A percentile compares a stretch with the other conserved stretches of the same genome.
These are phyloP conservation scores for Plutella xylostella DNA, from an alignment of 2,888 invertebrate genomes.

Conservation along the genomic window DNA sequence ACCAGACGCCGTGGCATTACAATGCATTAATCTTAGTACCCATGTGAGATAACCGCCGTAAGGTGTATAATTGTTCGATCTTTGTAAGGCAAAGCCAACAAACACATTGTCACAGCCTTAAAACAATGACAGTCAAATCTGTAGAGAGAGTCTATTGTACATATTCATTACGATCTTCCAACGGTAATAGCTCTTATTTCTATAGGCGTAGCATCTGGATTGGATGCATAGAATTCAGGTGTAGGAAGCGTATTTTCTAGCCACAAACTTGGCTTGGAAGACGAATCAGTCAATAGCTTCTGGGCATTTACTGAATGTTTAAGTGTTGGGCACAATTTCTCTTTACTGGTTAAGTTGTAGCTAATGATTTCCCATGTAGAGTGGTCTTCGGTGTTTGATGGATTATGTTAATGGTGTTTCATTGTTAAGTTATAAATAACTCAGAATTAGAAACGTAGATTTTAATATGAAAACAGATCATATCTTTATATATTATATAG, in stretches of 20 bases:
- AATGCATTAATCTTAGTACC: background rate
- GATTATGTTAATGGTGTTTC: no score
- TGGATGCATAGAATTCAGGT: conserved; percentile 7
- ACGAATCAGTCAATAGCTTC: conserved; percentile 28
- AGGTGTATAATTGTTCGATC: background rate
- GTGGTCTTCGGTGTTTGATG: no score
- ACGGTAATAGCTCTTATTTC: background rate
- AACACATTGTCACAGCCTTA: conserved; percentile 24
- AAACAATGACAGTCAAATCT: conserved; percentile 35
- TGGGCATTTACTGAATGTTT: conserved; percentile 34
- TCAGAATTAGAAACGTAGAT: no score
- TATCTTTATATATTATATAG: no score
- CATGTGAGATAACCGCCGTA: background rate
- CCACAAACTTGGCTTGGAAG: conserved; percentile 27
- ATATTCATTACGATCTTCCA: conserved; percentile 24
- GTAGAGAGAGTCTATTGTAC: conserved; percentile 43
- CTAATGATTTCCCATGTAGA: background rate
- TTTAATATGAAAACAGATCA: no score
- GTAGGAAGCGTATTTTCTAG: conserved; percentile 24
- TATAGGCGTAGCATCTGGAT: conserved; percentile 19
- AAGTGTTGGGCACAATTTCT: conserved; percentile 33
- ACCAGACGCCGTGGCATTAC: background rate
- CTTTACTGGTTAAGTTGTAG: conserved; percentile 16
- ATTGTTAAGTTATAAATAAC: no score
- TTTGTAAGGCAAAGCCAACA: background rate